These are phyloP conservation scores for Homalodisca vitripennis DNA, from an alignment of 1,140 invertebrate genomes.

Conservation along the genomic window DNA sequence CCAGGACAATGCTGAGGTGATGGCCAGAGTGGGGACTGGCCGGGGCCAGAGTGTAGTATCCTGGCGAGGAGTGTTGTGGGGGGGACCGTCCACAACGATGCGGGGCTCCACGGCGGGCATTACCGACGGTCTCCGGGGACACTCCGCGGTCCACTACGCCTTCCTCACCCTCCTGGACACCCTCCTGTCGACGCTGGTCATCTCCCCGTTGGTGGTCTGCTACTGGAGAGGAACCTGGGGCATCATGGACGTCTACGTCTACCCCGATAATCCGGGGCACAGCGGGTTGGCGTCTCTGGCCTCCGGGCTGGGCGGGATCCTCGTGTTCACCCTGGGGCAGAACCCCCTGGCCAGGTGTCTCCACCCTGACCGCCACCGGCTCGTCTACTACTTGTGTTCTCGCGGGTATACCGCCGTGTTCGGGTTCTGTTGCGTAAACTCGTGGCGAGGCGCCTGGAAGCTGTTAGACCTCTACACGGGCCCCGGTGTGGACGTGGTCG, in stretches of 20 bases:
- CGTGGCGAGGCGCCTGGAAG: slow-evolving; percentile 80
- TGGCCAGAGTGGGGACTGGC: neutral
- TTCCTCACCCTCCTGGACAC: slow-evolving; percentile 67
- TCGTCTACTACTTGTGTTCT: slow-evolving; percentile 69
- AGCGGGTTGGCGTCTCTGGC: slow-evolving; percentile 64
- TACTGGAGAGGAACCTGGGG: slow-evolving; percentile 87
- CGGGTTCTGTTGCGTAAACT: slow-evolving; percentile 76
- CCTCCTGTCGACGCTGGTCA: slow-evolving; percentile 65
- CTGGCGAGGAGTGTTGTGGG: neutral
- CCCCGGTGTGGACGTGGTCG: slow-evolving; percentile 54
- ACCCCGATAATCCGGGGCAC: slow-evolving; percentile 55
- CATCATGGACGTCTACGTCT: slow-evolving; percentile 70
- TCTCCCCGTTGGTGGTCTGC: slow-evolving; percentile 75
- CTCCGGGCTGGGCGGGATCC: slow-evolving; percentile 66
- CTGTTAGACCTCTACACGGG: slow-evolving; percentile 70
- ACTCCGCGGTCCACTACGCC: slow-evolving; percentile 52
- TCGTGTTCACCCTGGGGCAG: slow-evolving; percentile 67
- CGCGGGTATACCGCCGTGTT: slow-evolving; percentile 72
- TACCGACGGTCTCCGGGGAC: slow-evolving; percentile 43
- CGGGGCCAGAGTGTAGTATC: slow-evolving; percentile 21
- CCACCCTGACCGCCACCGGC: slow-evolving; percentile 63
- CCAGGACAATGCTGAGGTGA: no score
- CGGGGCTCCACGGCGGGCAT: slow-evolving; percentile 45
- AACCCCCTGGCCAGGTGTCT: slow-evolving; percentile 58
- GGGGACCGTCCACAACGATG: slow-evolving; percentile 29